Base-by-base conservation (phyloP, 2,113 vertebrate species). In the Corynorhinus townsendii region DNA sequence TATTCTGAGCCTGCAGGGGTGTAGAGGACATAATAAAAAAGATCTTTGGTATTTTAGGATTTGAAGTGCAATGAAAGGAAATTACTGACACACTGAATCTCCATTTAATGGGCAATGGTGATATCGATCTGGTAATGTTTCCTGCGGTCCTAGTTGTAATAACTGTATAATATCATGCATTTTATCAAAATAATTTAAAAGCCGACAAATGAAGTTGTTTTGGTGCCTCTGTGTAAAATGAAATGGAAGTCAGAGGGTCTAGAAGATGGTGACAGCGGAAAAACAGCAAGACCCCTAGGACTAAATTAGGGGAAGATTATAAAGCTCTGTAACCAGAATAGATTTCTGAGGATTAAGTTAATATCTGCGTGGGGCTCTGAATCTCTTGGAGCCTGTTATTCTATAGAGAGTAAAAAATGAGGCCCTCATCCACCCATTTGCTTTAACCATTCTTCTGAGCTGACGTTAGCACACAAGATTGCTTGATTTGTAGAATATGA, bases 161-260 rank as follows among this genome's bases (percentile, higher is more conserved):
- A 98, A 98, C 95, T 90, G 75, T 95, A 93, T 90, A 97, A 98
- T 98, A 96, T 97, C 96, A 96, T 96, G 94, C 87, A 96, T 93
- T 98, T 98, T 38, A 47, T 97, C 93, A 97, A 98, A 96, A 98
- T 97, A 97, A 96, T 97, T 97, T 97, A 95, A 97, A 97, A 98
- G 91, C 90, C 85, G 11, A 96, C 91, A 97, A 89, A 92, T 96
- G 81, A 96, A 86, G 92, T 96, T 89, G 82, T 95, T 96, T 83
- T 64, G 76, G 69, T 96, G 28, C 59, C 56, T 91, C 75, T n/a
- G 91, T 97, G 40, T 97, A 85, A 97, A 97, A 97, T 88, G 35
- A 96, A 87, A 92, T 93, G 64, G 64, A 96, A 96, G 93, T 95
- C 95, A 94, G 56, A 96, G 79, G 64, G 68, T 93, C 85, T 95